Evolutionary conservation across 2,888 invertebrate genomes (phyloP), one percentile per base, ranked within the genome.

Genomic region (Cataglyphis cursor): DNA sequence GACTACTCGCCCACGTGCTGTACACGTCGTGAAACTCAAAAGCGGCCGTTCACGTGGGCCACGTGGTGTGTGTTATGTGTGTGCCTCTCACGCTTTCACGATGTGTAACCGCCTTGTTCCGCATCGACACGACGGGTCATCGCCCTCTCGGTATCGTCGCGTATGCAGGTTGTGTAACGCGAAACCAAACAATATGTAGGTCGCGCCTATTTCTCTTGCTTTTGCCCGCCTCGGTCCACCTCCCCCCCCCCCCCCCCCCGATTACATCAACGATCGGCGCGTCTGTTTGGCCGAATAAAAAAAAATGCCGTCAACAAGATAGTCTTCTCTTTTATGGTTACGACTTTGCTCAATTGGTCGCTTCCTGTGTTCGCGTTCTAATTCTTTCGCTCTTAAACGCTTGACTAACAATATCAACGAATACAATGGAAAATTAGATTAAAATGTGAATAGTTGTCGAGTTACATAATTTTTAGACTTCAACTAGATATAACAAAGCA

Each of bases 61-160:
- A 90, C 89, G 89, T 92, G 88, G 83, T 24, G 21, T 18, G 35
- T n/a, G 76, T 28, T 68, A 41, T 44, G 44, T 44, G 12, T 41
- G 12, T 44, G 15, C 83, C 83, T 91, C 91, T 91, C 92, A 90
- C 93, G 93, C 94, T 94, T 94, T 94, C 94, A 93, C 94, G 91
- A 92, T 81, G 91, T 91, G 91, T 28, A 66, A 91, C 90, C 83
- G 78, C 82, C 83, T 86, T 51, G 85, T 75, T 70, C 73, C 84
- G 75, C 81, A 75, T 61, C 81, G 82, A 81, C 31, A 66, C 41
- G 51, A 31, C 51, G 61, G 85, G 88, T 87, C 89, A 84, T 88
- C 85, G 88, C 84, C 84, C 89, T 83, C 85, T 82, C 86, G 83
- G 66, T 72, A 85, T 75, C 78, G 68, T 84, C 81, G 81, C 85